phyloP scores from a whole-genome alignment of 2,113 vertebrate species.

The Scomber colias region DNA sequence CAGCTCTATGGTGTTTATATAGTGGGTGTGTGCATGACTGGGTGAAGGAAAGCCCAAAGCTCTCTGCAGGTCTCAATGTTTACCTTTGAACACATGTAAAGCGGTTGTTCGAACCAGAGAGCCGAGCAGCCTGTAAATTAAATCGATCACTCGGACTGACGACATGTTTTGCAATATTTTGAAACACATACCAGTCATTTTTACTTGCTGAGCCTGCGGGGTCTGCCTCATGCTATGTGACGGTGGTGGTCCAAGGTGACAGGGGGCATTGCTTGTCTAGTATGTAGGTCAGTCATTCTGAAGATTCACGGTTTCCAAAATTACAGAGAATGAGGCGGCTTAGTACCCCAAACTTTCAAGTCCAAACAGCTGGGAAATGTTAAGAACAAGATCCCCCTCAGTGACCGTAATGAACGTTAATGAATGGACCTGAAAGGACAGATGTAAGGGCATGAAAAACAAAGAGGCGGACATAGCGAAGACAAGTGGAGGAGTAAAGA shows the following conservation, averaged over 20 bases:
- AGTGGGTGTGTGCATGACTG: constrained; percentile 50
- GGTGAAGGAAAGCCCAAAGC: constrained; percentile 43
- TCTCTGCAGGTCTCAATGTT: constrained; percentile 31
- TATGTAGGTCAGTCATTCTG: constrained; percentile 59
- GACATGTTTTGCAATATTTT: constrained; percentile 44
- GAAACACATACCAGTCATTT: constrained; percentile 41
- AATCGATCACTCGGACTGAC: constrained; percentile 40
- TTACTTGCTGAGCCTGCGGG: neutral
- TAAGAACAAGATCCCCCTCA: constrained; percentile 46
- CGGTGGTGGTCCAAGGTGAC: constrained; percentile 44
- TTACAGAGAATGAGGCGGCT: constrained; percentile 45
- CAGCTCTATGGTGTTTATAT: constrained; percentile 45
- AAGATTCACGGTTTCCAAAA: constrained; percentile 68
- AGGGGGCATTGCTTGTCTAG: constrained; percentile 36
- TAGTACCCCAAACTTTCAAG: constrained; percentile 28
- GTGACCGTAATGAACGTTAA: constrained; percentile 51
- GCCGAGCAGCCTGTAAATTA: constrained; percentile 38
- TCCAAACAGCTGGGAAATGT: constrained; percentile 66
- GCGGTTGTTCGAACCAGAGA: constrained; percentile 12
- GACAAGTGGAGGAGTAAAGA: constrained; percentile 37
- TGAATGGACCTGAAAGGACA: constrained; percentile 41
- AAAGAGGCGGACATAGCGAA: constrained; percentile 14
- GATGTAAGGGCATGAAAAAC: constrained; percentile 33
- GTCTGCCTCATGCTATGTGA: neutral
- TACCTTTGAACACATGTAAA: constrained; percentile 43